Evolutionary conservation across 1,140 invertebrate species (phyloP), one percentile per base, ranked within the genome.

Genomic region (Muscidifurax raptorellus): DNA sequence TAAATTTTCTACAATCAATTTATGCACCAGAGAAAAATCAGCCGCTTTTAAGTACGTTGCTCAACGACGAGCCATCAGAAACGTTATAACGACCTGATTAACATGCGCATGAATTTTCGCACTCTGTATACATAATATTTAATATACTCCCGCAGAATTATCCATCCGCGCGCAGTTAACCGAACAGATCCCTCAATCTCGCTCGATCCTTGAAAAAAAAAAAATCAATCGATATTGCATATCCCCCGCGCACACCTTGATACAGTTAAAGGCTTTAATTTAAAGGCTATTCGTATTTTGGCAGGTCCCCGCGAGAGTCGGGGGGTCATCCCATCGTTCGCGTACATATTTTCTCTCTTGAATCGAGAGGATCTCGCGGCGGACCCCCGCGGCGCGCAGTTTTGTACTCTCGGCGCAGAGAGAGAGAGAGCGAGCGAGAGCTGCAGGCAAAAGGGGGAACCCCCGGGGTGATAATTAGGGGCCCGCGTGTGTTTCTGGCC

Each of bases 401-500:
- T 84, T 84, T 84, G 76, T 78, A 84, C 28, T 30, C 44, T 13
- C 28, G 30, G 22, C 36, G 36, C 36, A 40, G 36, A 40, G 36
- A 40, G 36, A 40, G 36, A 40, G 36, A 40, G 36, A 80, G 82
- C 67, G 80, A 86, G 83, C 75, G 82, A 72, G 80, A 86, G 83
- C 75, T 89, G 88, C 88, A 89, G 88, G 87, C 86, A 87, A 89
- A 82, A 88, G 90, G 90, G 90, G 52, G 89, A 88, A 90, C 89
- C 89, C 91, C 91, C 84, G 90, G 85, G 80, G 90, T 78, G 90
- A 91, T 91, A 91, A 91, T 91, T 91, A 91, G 90, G 90, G 90
- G 88, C 89, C 89, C 88, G 88, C 89, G 90, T 89, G 89, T 90
- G 89, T 90, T 90, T 89, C 88, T 90, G 86, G 87, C 88, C 88